A percentile compares a stretch with the other conserved stretches of the same genome.
These are phyloP conservation scores for Steatornis caripensis DNA, from an alignment of 2,113 vertebrate species.

Conservation along the genomic window DNA sequence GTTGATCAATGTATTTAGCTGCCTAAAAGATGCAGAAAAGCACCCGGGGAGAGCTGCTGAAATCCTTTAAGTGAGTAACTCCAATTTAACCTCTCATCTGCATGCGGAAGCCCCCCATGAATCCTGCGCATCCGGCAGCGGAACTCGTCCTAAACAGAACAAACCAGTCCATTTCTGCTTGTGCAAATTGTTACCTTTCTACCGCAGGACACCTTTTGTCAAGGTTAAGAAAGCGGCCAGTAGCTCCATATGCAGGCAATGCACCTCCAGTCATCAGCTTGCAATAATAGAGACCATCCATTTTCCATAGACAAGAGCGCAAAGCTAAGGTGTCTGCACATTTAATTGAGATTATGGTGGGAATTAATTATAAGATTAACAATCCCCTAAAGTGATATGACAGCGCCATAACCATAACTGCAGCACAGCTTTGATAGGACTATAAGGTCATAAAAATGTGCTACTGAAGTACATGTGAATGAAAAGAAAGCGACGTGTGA, in stretches of 20 bases:
- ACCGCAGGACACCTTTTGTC: not conserved
- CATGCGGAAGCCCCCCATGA: accelerated
- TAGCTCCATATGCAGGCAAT: not conserved
- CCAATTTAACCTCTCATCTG: not conserved
- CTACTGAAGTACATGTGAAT: not conserved
- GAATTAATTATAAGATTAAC: constrained; percentile 45
- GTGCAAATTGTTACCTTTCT: not conserved
- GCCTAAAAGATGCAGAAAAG: not conserved
- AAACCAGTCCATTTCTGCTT: not conserved
- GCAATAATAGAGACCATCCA: not conserved
- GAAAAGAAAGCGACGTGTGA: not conserved
- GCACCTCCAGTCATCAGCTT: not conserved
- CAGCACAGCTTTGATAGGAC: not conserved
- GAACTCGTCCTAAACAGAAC: not conserved
- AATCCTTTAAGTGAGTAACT: not conserved
- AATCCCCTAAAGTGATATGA: not conserved
- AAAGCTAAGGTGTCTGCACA: not conserved
- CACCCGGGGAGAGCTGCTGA: not conserved
- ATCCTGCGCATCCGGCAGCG: not conserved
- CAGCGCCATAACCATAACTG: not conserved
- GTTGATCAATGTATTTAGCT: not conserved
- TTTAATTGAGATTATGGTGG: constrained; percentile 29
- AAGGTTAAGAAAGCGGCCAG: not conserved
- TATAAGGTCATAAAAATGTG: not conserved
- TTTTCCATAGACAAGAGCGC: not conserved